Conservation (phyloP, 2,797 vertebrate genomes). For the Spheniscus humboldti region DNA sequence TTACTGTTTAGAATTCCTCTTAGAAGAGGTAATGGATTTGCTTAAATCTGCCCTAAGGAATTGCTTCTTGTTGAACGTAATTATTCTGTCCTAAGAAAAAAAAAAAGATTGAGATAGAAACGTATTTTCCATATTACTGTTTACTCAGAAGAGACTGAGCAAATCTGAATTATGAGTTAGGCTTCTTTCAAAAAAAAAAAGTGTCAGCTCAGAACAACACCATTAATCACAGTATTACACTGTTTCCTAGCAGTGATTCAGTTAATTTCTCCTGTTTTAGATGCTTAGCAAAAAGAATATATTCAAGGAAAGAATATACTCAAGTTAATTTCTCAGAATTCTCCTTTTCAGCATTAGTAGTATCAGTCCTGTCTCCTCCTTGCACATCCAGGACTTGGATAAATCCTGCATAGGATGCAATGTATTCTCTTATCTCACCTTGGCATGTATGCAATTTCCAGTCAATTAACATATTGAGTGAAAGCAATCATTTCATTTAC, state of each 20-base stretch:
- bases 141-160: background rate
- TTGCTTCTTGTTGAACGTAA: background rate
- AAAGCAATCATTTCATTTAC: background rate
- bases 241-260: background rate
- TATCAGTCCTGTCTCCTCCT: background rate
- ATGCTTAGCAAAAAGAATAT: background rate
- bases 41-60: constrained; percentile 29
- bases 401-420: background rate
- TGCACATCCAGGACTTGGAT: background rate
- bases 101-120: background rate
- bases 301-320: background rate
- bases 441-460: background rate
- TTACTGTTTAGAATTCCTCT: constrained; percentile 4
- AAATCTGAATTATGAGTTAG: background rate
- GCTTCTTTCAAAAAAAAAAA: background rate
- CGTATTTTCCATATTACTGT: background rate
- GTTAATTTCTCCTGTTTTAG: background rate
- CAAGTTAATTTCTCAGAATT: background rate
- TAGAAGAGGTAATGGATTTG: constrained; percentile 11
- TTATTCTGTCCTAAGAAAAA: background rate
- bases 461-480: background rate
- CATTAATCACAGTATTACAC: background rate
- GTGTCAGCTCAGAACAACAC: background rate
- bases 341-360: background rate
- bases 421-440: background rate